Percentiles rank a stretch among this genome's conserved stretches.
Conservation (phyloP, 1,140 invertebrate genomes). For the Zaprionus davidi region DNA sequence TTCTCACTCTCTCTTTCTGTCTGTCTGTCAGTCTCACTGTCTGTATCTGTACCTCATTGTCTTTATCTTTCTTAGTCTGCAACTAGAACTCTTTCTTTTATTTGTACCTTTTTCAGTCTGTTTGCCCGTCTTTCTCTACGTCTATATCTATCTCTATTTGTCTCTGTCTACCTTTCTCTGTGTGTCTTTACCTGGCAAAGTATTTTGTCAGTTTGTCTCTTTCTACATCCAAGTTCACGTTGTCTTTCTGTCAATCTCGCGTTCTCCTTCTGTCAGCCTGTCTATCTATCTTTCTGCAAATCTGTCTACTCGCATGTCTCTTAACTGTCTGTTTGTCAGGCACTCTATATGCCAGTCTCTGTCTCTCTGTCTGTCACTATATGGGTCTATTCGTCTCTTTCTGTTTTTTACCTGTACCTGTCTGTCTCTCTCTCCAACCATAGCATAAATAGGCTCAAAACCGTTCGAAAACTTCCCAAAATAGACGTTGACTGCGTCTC, state of each 20-base stretch:
- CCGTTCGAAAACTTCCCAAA: background rate
- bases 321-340: background rate
- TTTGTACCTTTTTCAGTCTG: background rate
- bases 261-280: background rate
- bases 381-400: background rate
- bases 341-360: background rate
- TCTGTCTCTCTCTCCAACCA: background rate
- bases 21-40: background rate
- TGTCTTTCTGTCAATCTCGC: background rate
- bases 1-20: background rate
- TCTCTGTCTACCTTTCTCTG: background rate
- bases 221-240: too few species aligned
- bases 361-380: background rate
- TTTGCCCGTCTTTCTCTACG: background rate
- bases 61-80: background rate
- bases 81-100: background rate
- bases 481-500: background rate
- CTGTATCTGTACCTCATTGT: background rate
- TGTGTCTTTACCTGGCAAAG: background rate
- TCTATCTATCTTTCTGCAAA: too few species aligned
- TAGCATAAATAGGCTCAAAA: background rate
- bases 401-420: background rate
- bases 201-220: too few species aligned
- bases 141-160: background rate
- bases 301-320: background rate